phyloP scores from a whole-genome alignment of 2,113 vertebrate genomes.

The Ondatra zibethicus region DNA sequence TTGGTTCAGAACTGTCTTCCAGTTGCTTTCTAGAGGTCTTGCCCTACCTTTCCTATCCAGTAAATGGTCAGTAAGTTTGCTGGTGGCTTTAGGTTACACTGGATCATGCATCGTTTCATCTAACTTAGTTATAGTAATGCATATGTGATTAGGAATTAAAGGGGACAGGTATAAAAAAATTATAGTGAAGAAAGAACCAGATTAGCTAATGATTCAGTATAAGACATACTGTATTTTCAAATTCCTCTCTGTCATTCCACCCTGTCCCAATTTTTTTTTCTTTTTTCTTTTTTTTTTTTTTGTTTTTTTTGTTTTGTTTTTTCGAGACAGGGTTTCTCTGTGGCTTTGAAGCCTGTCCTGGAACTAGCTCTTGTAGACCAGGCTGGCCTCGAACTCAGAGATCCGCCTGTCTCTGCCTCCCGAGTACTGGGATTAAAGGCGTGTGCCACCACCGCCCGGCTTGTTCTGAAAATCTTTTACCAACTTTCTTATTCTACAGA shows the following conservation, averaged over 20 bases:
- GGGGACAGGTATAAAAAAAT: not conserved
- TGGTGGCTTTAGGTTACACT: not conserved
- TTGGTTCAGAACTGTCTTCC: not conserved
- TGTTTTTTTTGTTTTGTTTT: too few relatives aligned
- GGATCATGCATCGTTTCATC: not conserved
- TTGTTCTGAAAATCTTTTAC: slow-evolving; percentile 33
- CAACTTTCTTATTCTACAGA: not conserved
- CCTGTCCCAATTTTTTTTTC: too few relatives aligned
- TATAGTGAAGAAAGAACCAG: not conserved
- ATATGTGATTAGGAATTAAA: slow-evolving; percentile 7
- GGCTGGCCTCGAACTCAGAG: too few relatives aligned
- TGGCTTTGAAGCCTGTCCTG: too few relatives aligned
- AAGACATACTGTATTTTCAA: not conserved
- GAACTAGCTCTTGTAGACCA: too few relatives aligned
- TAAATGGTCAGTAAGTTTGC: slow-evolving; percentile 43
- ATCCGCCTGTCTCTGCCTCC: too few relatives aligned
- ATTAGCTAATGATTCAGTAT: not conserved
- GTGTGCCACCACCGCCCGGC: too few relatives aligned
- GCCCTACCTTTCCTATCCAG: not conserved
- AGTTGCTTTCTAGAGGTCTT: slow-evolving; percentile 1
- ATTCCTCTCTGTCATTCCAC: not conserved
- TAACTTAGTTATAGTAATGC: slow-evolving; percentile 25
- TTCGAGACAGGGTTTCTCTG: too few relatives aligned
- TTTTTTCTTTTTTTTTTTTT: too few relatives aligned
- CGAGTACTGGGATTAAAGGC: too few relatives aligned